These are phyloP conservation scores for Heterodera filipjevi DNA, from an alignment of 2,888 invertebrate genomes.

Conservation along the genomic window DNA sequence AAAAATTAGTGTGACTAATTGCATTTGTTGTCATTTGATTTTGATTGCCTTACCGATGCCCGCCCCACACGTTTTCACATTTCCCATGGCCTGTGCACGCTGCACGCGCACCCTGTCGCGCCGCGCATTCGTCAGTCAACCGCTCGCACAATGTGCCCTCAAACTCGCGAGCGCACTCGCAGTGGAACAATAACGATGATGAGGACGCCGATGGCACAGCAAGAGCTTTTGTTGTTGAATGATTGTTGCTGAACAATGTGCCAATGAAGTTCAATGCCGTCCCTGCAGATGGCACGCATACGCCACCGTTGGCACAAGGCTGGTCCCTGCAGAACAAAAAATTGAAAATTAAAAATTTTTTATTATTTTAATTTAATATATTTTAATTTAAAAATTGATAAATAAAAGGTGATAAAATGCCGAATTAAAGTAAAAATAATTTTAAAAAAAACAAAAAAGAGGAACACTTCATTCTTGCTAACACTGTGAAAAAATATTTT, in stretches of 20 bases:
- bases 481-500: too few species aligned
- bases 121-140: constrained; percentile 35
- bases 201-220: constrained; percentile 10
- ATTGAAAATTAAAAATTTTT: not conserved
- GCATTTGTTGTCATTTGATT: too few species aligned
- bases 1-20: too few species aligned
- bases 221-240: not conserved
- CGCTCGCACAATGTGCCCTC: constrained; percentile 45
- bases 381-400: not conserved
- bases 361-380: not conserved
- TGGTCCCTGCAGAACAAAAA: constrained; percentile 8
- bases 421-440: too few species aligned
- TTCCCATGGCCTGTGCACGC: constrained; percentile 19
- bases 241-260: not conserved
- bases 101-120: constrained; percentile 1
- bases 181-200: constrained; percentile 31
- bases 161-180: constrained; percentile 46
- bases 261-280: not conserved
- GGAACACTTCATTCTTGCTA: too few species aligned
- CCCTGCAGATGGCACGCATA: constrained; percentile 70
- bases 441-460: too few species aligned
- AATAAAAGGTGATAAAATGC: too few species aligned
- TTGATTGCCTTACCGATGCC: constrained; percentile 8
- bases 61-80: constrained; percentile 33
- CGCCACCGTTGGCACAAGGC: constrained; percentile 84